Evolutionary conservation across 2,797 vertebrate species (phyloP).

Genomic region (Characodon lateralis): DNA sequence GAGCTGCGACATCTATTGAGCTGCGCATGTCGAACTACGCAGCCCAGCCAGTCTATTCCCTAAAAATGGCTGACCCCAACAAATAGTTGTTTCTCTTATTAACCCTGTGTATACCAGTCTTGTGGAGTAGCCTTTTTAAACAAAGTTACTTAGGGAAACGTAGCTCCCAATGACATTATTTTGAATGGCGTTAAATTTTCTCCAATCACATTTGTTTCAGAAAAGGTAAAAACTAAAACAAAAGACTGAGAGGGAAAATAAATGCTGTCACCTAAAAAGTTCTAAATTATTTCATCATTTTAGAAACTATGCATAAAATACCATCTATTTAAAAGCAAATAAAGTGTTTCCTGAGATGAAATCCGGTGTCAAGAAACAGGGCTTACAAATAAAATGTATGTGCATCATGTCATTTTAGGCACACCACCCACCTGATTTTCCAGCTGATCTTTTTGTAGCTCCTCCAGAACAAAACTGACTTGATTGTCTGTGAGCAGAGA

Average conservation of each 20-base stretch:
- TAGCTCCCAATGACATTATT: not conserved
- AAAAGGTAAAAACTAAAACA: not conserved
- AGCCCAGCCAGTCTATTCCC: no score
- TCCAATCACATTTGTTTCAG: not conserved
- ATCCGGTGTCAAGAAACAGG: not conserved
- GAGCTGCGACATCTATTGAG: no score
- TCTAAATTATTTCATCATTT: not conserved
- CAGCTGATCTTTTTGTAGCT: constrained; percentile 90
- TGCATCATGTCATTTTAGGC: not conserved
- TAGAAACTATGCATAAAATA: not conserved
- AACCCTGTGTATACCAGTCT: not conserved
- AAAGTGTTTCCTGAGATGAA: not conserved
- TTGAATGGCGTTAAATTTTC: no score
- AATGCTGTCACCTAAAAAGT: not conserved
- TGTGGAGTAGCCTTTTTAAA: not conserved
- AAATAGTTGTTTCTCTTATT: not conserved
- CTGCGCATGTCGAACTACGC: no score
- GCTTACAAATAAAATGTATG: not conserved
- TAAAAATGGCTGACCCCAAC: no score
- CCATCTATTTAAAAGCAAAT: not conserved
- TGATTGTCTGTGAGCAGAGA: constrained; percentile 91
- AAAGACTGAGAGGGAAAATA: not conserved
- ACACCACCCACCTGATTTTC: constrained; percentile 81
- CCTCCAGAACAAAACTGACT: constrained; percentile 92
- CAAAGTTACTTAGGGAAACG: not conserved